phyloP scores from a whole-genome alignment of 2,113 vertebrate species.

The Mesitornis unicolor region DNA sequence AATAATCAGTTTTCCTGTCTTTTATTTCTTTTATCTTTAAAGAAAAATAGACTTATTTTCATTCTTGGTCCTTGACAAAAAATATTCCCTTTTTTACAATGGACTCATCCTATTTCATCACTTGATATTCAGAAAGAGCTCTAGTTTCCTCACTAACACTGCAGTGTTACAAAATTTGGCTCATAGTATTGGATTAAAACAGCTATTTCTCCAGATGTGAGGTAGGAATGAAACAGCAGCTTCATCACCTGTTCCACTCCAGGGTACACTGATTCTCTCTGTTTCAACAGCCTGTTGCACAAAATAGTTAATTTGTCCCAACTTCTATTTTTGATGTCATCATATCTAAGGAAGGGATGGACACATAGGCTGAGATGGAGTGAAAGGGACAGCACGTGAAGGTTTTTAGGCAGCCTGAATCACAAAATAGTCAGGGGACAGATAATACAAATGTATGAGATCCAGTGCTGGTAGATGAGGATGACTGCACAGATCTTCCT shows the following conservation, averaged over 20 bases:
- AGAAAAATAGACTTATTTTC: not conserved
- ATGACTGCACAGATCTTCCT: not conserved
- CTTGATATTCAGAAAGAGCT: not conserved
- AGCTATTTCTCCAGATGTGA: not conserved
- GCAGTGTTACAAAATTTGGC: not conserved
- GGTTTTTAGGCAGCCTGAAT: not conserved
- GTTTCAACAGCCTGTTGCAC: not conserved
- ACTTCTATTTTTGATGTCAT: not conserved
- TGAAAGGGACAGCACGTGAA: not conserved
- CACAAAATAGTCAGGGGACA: not conserved
- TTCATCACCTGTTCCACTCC: rapidly evolving
- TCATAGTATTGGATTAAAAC: not conserved
- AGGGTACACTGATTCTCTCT: not conserved
- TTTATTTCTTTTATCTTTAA: not conserved
- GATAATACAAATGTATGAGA: not conserved
- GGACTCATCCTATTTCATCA: not conserved
- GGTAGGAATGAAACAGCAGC: not conserved
- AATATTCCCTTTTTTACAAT: not conserved
- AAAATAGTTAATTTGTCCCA: not conserved
- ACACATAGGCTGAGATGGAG: not conserved
- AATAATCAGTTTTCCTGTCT: not conserved
- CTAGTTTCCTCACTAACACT: not conserved
- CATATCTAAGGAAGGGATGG: not conserved
- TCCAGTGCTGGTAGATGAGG: rapidly evolving
- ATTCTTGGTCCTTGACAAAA: not conserved